These are phyloP conservation scores for Zoanthus gigantus DNA, from an alignment of 92 coral and sea anemone species.

Conservation along the genomic window DNA sequence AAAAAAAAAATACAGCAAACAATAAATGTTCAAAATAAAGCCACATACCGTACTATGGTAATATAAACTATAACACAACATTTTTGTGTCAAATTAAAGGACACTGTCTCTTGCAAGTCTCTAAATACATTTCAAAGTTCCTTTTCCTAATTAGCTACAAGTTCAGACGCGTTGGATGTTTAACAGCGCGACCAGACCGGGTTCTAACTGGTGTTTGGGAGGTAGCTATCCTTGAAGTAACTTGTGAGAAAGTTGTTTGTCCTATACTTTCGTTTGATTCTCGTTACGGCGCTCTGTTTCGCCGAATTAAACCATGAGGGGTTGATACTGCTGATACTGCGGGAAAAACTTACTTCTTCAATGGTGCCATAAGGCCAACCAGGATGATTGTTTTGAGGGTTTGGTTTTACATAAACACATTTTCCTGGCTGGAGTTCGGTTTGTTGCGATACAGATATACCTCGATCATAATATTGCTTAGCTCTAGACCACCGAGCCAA, in stretches of 20 bases:
- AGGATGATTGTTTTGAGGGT: constrained; percentile 60
- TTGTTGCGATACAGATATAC: constrained; percentile 35
- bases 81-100: constrained; percentile 31
- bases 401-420: constrained; percentile 61
- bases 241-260: constrained; percentile 36
- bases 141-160: constrained; percentile 33
- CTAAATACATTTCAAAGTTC: not conserved
- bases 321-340: constrained; percentile 52
- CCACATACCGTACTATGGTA: not conserved
- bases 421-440: constrained; percentile 57
- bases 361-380: constrained; percentile 57
- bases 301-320: constrained; percentile 31
- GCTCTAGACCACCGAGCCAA: constrained; percentile 38
- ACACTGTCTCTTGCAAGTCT: not conserved
- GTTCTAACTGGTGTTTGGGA: too few species aligned
- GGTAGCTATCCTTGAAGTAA: constrained; percentile 36
- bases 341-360: constrained; percentile 50
- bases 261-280: constrained; percentile 31
- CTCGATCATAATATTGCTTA: constrained; percentile 52
- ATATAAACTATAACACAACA: constrained; percentile 34
- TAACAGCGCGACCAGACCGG: too few species aligned
- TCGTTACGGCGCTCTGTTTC: constrained; percentile 33
- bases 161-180: too few species aligned
- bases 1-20: constrained; percentile 7
- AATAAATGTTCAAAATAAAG: constrained; percentile 9